These are phyloP conservation scores for Isichthys henryi DNA, from an alignment of 2,113 vertebrate species.

Conservation along the genomic window DNA sequence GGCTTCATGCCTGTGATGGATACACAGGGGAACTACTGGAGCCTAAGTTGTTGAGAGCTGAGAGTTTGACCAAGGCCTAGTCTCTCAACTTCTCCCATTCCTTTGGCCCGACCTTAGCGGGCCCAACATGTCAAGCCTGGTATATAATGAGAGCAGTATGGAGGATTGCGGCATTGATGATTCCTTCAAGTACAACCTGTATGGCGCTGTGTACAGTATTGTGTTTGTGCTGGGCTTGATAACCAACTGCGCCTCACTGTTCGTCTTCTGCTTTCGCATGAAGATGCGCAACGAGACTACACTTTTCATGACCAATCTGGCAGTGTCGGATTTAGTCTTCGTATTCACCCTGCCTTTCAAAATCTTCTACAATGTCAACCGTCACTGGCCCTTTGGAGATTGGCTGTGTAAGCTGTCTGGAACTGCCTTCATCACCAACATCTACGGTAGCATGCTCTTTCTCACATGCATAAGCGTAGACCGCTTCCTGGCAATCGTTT, in stretches of 20 bases:
- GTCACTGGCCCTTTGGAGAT: conserved; percentile 95
- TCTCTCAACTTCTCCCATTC: background rate
- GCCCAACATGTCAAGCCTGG: conserved; percentile 58
- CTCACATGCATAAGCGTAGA: conserved; percentile 96
- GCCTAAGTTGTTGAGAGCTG: conserved; percentile 18
- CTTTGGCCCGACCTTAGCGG: background rate
- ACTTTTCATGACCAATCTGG: conserved; percentile 95
- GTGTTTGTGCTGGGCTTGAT: conserved; percentile 87
- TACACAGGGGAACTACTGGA: background rate
- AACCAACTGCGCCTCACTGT: conserved; percentile 92
- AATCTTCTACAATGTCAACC: conserved; percentile 93
- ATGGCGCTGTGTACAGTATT: conserved; percentile 88
- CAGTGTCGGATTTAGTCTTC: conserved; percentile 86
- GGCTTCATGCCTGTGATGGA: background rate
- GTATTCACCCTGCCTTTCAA: conserved; percentile 94
- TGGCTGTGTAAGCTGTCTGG: conserved; percentile 89
- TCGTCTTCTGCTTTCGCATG: conserved; percentile 93
- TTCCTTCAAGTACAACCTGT: conserved; percentile 96
- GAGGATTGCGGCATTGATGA: conserved; percentile 85
- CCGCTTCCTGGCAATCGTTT: conserved; percentile 92
- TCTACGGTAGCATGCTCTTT: conserved; percentile 97
- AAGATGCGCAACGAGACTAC: conserved; percentile 88
- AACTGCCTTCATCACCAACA: conserved; percentile 93
- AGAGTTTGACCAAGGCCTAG: conserved; percentile 10
- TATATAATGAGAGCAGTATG: conserved; percentile 68